phyloP scores from a whole-genome alignment of 2,797 vertebrate genomes.

The Amblyopsis hoosieri region DNA sequence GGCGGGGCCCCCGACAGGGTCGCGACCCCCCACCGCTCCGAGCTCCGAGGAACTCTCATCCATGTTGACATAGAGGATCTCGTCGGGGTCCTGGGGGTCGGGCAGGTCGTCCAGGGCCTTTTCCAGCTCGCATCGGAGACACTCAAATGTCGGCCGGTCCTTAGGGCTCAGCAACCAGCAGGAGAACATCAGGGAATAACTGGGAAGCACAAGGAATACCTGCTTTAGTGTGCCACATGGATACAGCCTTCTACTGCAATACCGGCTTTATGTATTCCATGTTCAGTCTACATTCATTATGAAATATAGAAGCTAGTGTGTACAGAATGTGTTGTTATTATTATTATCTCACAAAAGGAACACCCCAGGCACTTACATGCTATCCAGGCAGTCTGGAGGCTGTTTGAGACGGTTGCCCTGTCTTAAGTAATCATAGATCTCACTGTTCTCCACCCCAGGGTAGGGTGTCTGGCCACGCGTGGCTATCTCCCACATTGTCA shows the following conservation, averaged over 20 bases:
- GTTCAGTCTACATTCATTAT: too few species aligned
- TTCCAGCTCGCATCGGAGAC: conserved; percentile 83
- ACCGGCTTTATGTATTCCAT: too few species aligned
- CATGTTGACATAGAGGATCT: conserved; percentile 95
- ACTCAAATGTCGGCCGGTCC: conserved; percentile 84
- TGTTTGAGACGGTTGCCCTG: conserved; percentile 92
- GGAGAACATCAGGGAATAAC: conserved; percentile 88
- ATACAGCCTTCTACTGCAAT: too few species aligned
- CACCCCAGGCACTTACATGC: conserved; percentile 78
- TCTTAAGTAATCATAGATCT: conserved; percentile 91
- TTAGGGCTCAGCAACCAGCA: conserved; percentile 91
- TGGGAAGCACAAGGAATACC: conserved; percentile 40
- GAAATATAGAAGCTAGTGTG: too few species aligned
- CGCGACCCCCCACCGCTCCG: conserved; percentile 85
- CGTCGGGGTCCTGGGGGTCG: conserved; percentile 82
- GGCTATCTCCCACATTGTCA: conserved; percentile 96
- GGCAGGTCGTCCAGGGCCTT: conserved; percentile 86
- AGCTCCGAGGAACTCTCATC: conserved; percentile 81
- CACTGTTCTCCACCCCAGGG: conserved; percentile 92
- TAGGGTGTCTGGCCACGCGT: conserved; percentile 91
- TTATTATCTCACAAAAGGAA: background rate
- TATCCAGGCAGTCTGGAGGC: conserved; percentile 89
- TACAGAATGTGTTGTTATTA: too few species aligned
- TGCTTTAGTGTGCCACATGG: too few species aligned
- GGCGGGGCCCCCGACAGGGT: conserved; percentile 47